A percentile compares a stretch with the other conserved stretches of the same genome.
Conservation (phyloP, 2,888 invertebrate species). For the Isotomurus palustris region DNA sequence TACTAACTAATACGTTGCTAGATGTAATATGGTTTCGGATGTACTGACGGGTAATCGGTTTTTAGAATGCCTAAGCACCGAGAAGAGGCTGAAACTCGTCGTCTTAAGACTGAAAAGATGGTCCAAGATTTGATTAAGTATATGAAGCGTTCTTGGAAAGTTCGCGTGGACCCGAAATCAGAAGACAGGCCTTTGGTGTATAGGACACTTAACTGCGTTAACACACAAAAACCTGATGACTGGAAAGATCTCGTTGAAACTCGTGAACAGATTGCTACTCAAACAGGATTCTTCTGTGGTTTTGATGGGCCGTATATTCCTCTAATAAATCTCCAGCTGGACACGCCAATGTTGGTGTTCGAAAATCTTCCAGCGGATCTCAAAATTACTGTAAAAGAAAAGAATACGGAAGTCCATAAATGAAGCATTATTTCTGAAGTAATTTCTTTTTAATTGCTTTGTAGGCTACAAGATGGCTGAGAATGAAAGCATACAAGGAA, state of each 20-base stretch:
- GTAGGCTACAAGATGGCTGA: conserved; percentile 33
- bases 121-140: conserved; percentile 37
- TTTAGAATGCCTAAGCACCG: conserved; percentile 28
- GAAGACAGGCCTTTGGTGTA: conserved; percentile 24
- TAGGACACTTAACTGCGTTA: conserved; percentile 19
- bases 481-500: conserved; percentile 21
- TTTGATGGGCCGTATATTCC: conserved; percentile 22
- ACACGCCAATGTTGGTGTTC: conserved; percentile 32
- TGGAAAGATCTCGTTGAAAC: conserved; percentile 17
- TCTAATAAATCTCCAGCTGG: conserved; percentile 28
- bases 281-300: conserved; percentile 31
- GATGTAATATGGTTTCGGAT: background rate
- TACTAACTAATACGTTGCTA: too few relatives aligned
- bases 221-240: conserved; percentile 25
- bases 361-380: conserved; percentile 39
- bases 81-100: conserved; percentile 20
- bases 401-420: too few relatives aligned
- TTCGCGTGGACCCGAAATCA: conserved; percentile 17
- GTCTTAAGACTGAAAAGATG: conserved; percentile 20
- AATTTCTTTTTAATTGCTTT: conserved; percentile 1
- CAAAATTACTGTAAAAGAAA: conserved; percentile 31
- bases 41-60: conserved; percentile 18
- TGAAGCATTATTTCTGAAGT: too few relatives aligned
- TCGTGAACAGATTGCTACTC: conserved; percentile 13
- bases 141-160: conserved; percentile 38